Conservation (phyloP, 2,113 vertebrate genomes). For the Grantiella picta region DNA sequence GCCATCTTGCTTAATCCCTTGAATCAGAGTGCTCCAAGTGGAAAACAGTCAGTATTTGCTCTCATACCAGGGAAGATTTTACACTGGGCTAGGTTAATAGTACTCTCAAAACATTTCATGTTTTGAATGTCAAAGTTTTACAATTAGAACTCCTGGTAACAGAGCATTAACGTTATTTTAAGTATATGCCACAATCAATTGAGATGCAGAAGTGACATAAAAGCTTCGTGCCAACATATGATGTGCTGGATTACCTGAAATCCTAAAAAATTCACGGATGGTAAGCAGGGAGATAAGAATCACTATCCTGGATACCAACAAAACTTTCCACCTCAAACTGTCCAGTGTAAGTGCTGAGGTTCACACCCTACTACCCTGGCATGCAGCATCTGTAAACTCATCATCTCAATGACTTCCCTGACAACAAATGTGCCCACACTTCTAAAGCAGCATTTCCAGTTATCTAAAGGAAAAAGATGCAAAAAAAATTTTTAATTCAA, state of each 20-base stretch:
- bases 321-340: neutral
- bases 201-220: neutral
- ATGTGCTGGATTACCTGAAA: neutral
- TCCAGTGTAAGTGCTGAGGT: neutral
- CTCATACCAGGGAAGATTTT: neutral
- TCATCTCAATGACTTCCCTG: neutral
- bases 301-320: neutral
- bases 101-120: neutral
- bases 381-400: neutral
- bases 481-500: neutral
- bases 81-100: neutral
- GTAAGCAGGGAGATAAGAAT: neutral
- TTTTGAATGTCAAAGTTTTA: neutral
- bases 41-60: neutral
- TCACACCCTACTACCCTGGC: neutral
- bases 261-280: neutral
- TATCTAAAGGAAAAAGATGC: neutral
- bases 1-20: neutral
- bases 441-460: neutral
- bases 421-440: neutral
- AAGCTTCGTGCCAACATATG: fast-evolving
- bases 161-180: neutral
- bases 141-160: neutral
- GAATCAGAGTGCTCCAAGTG: neutral
- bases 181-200: neutral